Conservation (phyloP, 2,113 vertebrate species). For the Erinaceus europaeus region DNA sequence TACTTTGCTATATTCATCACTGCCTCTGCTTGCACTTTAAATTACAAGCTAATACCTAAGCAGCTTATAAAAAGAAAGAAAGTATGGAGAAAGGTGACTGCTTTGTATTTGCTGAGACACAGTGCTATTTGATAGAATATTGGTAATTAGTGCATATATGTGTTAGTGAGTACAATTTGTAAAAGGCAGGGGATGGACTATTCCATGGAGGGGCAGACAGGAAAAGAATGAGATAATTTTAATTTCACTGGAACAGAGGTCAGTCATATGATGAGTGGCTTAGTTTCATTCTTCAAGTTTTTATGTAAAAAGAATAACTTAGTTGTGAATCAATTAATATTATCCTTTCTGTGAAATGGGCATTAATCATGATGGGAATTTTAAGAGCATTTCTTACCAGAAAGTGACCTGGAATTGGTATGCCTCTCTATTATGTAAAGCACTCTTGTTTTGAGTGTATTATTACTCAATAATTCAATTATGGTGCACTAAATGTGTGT, state of each 20-base stretch:
- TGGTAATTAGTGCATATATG: rapidly evolving
- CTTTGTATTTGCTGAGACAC: not conserved
- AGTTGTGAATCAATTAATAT: constrained; percentile 1
- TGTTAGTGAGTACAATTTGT: not conserved
- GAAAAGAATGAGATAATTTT: not conserved
- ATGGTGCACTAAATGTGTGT: constrained; percentile 4
- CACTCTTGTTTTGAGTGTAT: not conserved
- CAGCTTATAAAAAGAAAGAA: not conserved
- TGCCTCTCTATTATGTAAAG: constrained; percentile 5
- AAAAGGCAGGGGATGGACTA: not conserved
- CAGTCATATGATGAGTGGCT: not conserved
- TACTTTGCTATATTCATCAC: not conserved
- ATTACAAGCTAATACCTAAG: not conserved
- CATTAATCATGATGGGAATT: not conserved
- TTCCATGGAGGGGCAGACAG: not conserved
- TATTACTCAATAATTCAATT: constrained; percentile 49
- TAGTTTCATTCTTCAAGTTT: not conserved
- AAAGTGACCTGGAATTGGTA: not conserved
- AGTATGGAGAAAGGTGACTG: not conserved
- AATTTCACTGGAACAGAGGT: not conserved
- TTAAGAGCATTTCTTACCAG: not conserved
- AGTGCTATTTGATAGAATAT: not conserved
- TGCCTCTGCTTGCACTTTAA: not conserved
- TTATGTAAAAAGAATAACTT: not conserved
- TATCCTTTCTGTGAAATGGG: not conserved